Evolutionary conservation across 2,797 vertebrate genomes (phyloP), one percentile per base, ranked within the genome.

Genomic region (Kryptolebias ocellatus): DNA sequence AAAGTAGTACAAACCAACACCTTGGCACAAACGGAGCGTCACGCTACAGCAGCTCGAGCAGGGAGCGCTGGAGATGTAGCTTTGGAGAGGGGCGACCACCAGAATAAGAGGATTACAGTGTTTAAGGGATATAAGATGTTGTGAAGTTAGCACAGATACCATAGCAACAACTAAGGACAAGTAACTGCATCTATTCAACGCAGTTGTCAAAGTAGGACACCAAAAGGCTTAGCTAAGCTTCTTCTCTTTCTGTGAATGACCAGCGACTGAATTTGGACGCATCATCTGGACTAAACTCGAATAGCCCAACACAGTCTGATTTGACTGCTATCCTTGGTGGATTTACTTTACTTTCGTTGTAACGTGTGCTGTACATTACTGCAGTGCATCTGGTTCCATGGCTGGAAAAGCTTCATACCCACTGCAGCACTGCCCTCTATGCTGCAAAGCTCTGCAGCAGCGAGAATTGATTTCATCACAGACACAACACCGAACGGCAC

Each of bases 371-470:
- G 12, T 63, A 37, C n/a, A 4, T 76, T 57, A 56, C 45, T 75
- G 67, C 58, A 56, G 63, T 47, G 52, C 27, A 70, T 80, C 39
- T 64, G 60, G 60, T 71, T 80, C 73, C 51, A 58, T 39, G 54
- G 64, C 53, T 74, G 58, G 74, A 57, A 54, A 55, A 75, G 62
- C 54, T 54, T 76, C 70, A 68, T 18, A 8, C 51, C 77, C 76
- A 81, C 80, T 84, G 83, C 80, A 80, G 64, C 65, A 73, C 62
- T 79, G 75, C 74, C 70, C 63, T 83, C 74, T 71, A 75, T 82
- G 70, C 83, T 76, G 78, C 77, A 85, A 78, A 83, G 63, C 81
- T 76, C 82, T 80, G 89, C 84, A 79, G 81, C 74, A 86, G 77
- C 74, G 79, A 69, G 52, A 78, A 85, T 76, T 79, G 64, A 89